phyloP scores from a whole-genome alignment of 2,888 invertebrate genomes.

The Corythucha ciliata region DNA sequence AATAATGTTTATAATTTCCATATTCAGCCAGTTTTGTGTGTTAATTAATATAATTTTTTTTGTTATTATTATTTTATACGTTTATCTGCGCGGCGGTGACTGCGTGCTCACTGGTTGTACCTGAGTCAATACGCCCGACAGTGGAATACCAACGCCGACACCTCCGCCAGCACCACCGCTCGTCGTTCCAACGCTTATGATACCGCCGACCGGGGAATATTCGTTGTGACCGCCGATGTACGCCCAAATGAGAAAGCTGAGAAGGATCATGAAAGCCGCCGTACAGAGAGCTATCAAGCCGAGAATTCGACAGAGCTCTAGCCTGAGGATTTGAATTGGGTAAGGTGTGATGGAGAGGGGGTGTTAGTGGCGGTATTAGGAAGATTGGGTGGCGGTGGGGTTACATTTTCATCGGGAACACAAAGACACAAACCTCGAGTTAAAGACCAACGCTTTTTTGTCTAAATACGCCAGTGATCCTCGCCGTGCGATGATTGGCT shows the following conservation, averaged over 20 bases:
- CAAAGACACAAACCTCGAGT: constrained; percentile 20
- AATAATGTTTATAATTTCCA: too few relatives aligned
- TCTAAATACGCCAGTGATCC: constrained; percentile 26
- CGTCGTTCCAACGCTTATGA: neutral
- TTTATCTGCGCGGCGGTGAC: constrained; percentile 25
- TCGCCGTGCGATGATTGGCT: constrained; percentile 24
- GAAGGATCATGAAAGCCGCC: constrained; percentile 26
- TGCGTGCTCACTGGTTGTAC: constrained; percentile 26
- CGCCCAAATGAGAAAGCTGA: constrained; percentile 27
- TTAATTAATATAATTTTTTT: too few relatives aligned
- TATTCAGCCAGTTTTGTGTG: too few relatives aligned
- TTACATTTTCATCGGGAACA: too few relatives aligned
- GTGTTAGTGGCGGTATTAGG: too few relatives aligned
- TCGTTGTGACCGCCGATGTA: constrained; percentile 19
- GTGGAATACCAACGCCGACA: constrained; percentile 21
- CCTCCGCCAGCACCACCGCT: neutral
- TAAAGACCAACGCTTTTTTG: constrained; percentile 24
- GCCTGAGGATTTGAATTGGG: too few relatives aligned
- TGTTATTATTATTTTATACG: too few relatives aligned
- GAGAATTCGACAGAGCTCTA: constrained; percentile 24
- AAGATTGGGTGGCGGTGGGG: too few relatives aligned
- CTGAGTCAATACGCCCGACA: constrained; percentile 28
- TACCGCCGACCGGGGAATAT: constrained; percentile 20
- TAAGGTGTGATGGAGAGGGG: too few relatives aligned
- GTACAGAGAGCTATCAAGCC: constrained; percentile 25